Percentiles rank a stretch among this genome's conserved stretches.
These are phyloP conservation scores for Sitophilus oryzae DNA, from an alignment of 1,140 invertebrate genomes.

Conservation along the genomic window DNA sequence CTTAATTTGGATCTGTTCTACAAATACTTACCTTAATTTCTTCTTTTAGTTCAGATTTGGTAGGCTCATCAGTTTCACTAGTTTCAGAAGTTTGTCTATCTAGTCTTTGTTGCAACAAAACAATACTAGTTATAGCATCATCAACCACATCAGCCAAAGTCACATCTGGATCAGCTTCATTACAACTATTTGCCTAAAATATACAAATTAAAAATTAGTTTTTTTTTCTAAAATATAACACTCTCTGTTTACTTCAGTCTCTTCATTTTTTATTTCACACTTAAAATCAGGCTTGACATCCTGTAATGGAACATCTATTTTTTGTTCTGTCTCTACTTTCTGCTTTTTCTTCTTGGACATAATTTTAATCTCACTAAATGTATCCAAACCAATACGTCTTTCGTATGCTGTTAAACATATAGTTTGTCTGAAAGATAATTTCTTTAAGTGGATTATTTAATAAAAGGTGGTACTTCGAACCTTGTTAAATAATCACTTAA, in stretches of 20 bases:
- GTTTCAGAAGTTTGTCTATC: conserved; percentile 17
- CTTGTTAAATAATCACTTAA: conserved; percentile 59
- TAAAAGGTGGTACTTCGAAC: conserved; percentile 8
- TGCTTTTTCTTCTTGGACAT: conserved; percentile 37
- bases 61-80: conserved; percentile 7
- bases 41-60: background rate
- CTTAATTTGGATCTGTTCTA: too few species aligned
- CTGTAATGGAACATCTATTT: background rate
- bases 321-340: conserved; percentile 18
- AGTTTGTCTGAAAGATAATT: conserved; percentile 48
- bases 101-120: conserved; percentile 28
- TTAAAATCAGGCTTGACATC: conserved; percentile 13
- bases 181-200: conserved; percentile 16
- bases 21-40: conserved; percentile 5
- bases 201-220: conserved; percentile 19
- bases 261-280: conserved; percentile 15
- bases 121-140: conserved; percentile 38
- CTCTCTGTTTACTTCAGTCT: conserved; percentile 6
- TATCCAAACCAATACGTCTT: conserved; percentile 52
- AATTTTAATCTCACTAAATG: conserved; percentile 16
- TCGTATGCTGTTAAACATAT: conserved; percentile 69
- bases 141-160: conserved; percentile 31
- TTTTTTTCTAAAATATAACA: too few species aligned
- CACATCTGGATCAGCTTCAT: conserved; percentile 12
- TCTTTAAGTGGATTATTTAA: background rate